Conservation (phyloP, 2,113 vertebrate genomes). For the Aix galericulata region DNA sequence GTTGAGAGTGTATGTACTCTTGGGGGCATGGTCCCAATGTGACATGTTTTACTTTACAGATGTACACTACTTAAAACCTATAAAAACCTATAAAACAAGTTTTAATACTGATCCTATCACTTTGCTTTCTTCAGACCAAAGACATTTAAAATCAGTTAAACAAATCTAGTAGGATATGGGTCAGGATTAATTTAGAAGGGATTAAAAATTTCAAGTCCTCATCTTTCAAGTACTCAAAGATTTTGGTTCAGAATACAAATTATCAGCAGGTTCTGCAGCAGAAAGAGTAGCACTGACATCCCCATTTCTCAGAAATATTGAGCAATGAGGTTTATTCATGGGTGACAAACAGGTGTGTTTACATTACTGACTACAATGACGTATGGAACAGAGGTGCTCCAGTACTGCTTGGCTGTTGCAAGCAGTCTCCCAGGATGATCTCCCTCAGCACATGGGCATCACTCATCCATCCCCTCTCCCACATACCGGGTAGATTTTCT, state of each 20-base stretch:
- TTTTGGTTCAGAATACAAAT: background rate
- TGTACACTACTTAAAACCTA: background rate
- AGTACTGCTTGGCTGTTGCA: background rate
- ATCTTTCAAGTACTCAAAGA: background rate
- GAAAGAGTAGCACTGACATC: background rate
- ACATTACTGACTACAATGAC: background rate
- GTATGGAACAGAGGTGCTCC: background rate
- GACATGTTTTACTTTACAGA: background rate
- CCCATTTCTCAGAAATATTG: background rate
- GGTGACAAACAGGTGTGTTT: background rate
- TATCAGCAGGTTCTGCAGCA: background rate
- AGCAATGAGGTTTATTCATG: background rate
- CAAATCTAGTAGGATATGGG: background rate
- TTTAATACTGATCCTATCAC: background rate
- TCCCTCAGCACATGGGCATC: background rate
- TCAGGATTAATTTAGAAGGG: background rate
- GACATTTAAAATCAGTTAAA: background rate
- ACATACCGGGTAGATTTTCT: background rate
- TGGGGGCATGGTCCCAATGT: background rate
- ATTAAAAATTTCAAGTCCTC: background rate
- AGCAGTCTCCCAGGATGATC: accelerated
- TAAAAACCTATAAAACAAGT: background rate
- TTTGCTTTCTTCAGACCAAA: background rate
- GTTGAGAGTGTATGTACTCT: background rate
- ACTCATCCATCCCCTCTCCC: background rate